These are phyloP conservation scores for Matsumyia berberina DNA, from an alignment of 2,888 invertebrate genomes.

Conservation along the genomic window DNA sequence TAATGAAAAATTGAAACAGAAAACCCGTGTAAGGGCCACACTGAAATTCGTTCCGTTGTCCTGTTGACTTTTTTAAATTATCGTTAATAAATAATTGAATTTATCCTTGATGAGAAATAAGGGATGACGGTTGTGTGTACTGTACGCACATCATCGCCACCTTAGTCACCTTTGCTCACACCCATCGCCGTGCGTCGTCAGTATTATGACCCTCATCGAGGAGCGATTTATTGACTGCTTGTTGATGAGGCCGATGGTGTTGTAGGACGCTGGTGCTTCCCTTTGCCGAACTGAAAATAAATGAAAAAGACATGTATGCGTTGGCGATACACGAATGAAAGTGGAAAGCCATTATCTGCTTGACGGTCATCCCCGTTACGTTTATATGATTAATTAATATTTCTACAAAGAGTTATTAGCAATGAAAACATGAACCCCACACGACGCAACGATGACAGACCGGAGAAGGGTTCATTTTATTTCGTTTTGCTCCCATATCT, in stretches of 20 bases:
- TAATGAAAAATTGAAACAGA: conserved; percentile 20
- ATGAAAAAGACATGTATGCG: conserved; percentile 10
- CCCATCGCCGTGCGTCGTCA: not conserved
- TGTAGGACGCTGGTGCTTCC: conserved; percentile 19
- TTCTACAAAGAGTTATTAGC: conserved; percentile 72
- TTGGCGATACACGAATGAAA: not conserved
- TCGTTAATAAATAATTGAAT: conserved; percentile 74
- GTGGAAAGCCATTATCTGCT: conserved; percentile 68
- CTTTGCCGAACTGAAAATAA: conserved; percentile 56
- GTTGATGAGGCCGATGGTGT: conserved; percentile 34
- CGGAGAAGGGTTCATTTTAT: conserved; percentile 44
- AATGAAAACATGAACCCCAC: conserved; percentile 47
- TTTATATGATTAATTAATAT: conserved; percentile 75
- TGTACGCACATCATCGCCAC: conserved; percentile 26
- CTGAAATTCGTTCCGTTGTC: conserved; percentile 53
- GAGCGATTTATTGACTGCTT: conserved; percentile 72
- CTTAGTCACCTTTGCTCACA: conserved; percentile 11
- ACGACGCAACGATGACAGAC: conserved; percentile 13
- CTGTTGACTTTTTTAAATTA: conserved; percentile 65
- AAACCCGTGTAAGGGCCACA: conserved; percentile 3
- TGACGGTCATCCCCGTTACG: conserved; percentile 71
- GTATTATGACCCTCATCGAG: conserved; percentile 54
- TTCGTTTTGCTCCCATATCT: no score
- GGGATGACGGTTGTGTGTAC: conserved; percentile 15
- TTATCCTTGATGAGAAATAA: conserved; percentile 67